Evolutionary conservation across 2,888 invertebrate species (phyloP), one percentile per base, ranked within the genome.

Genomic region (Erebia palarica): DNA sequence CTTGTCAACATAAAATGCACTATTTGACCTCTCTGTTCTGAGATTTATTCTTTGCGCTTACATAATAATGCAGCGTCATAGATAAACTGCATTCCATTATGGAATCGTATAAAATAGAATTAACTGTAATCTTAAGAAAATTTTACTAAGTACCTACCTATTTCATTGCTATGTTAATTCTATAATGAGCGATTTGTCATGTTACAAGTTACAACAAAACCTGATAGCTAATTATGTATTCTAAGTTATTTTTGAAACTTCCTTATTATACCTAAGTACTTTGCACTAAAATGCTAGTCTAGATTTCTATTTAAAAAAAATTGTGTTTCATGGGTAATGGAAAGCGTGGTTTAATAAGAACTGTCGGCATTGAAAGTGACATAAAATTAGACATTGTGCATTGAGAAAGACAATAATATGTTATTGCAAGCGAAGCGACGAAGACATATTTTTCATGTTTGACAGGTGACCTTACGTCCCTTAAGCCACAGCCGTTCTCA

Each of bases 41-140:
- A 61, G 69, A 61, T 63, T 68, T 66, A 66, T 55, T 72, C 63
- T 68, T 44, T 55, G 42, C 27, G n/a, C 64, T 68, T 72, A 69
- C 60, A 66, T 67, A 72, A 73, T 47, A 21, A 14, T 16, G 44
- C 49, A 47, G 51, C 59, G 70, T 59, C 53, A 59, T 11, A 73
- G 53, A 71, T 71, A 69, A 69, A 14, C 21, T 7, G 53, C 18
- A n/a, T 55, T 55, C 53, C 47, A 7, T 36, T 36, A 5, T 36
- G 7, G 36, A 7, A 5, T 36, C 36, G 36, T 36, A 36, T 7
- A 36, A 0, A 36, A 0, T 36, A 36, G 0, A 36, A 36, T 36
- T 36, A 36, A 27, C 7, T 36, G 5, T 36, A 36, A 36, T 36
- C 36, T 36, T 36, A 36, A 36, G 36, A 7, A 36, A 36, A 36